Conservation (phyloP, 2,888 invertebrate genomes). For the Trissolcus japonicus region DNA sequence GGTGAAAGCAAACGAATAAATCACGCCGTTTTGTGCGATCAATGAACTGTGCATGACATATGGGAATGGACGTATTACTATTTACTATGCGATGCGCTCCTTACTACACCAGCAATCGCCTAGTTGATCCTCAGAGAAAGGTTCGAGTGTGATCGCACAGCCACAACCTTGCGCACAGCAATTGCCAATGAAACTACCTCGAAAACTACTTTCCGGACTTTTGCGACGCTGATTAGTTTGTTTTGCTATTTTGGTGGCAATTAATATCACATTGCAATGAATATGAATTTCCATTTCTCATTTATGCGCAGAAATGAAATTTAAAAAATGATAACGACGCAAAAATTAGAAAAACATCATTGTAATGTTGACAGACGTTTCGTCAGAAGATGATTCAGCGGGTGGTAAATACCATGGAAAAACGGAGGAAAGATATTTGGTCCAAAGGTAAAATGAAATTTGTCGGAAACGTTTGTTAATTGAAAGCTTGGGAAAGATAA, state of each 20-base stretch:
- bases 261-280: not conserved
- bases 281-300: too few relatives aligned
- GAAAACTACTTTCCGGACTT: conserved; percentile 46
- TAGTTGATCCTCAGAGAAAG: conserved; percentile 43
- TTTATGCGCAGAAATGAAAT: too few relatives aligned
- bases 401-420: not conserved
- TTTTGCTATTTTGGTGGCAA: too few relatives aligned
- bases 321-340: too few relatives aligned
- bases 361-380: too few relatives aligned
- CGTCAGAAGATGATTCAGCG: too few relatives aligned
- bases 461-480: too few relatives aligned
- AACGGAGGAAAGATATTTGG: too few relatives aligned
- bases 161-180: conserved; percentile 39
- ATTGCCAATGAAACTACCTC: conserved; percentile 14
- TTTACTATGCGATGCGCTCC: conserved; percentile 49
- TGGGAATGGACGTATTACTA: conserved; percentile 50
- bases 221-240: conserved; percentile 19
- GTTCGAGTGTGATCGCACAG: conserved; percentile 33
- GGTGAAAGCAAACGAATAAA: conserved; percentile 59
- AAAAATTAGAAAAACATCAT: too few relatives aligned
- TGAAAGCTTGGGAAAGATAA: too few relatives aligned
- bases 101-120: conserved; percentile 30
- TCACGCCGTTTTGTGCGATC: conserved; percentile 57
- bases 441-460: too few relatives aligned
- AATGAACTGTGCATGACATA: conserved; percentile 56